Percentiles rank a stretch among this genome's conserved stretches.
Evolutionary conservation across 1,140 invertebrate species (phyloP).

Genomic region (Sitobion miscanthi): DNA sequence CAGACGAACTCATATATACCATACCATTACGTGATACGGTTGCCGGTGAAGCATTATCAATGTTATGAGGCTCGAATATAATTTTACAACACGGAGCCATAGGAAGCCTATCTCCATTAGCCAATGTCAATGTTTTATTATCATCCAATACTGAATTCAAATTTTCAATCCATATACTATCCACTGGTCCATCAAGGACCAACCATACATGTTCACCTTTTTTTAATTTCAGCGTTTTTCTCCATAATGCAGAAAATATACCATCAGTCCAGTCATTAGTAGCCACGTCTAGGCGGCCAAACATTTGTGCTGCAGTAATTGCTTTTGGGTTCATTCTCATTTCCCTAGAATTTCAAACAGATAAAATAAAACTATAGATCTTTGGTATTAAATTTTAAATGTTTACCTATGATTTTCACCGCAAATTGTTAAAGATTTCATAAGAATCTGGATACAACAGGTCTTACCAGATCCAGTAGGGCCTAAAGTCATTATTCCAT

Average conservation of each 20-base stretch:
- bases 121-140: slow-evolving; percentile 91
- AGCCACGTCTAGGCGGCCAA: slow-evolving; percentile 91
- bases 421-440: slow-evolving; percentile 87
- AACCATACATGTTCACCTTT: slow-evolving; percentile 88
- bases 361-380: background rate
- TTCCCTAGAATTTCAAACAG: slow-evolving; percentile 68
- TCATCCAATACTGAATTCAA: slow-evolving; percentile 95
- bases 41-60: slow-evolving; percentile 95
- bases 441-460: slow-evolving; percentile 91
- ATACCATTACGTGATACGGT: slow-evolving; percentile 96
- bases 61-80: slow-evolving; percentile 96
- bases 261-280: slow-evolving; percentile 99
- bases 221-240: slow-evolving; percentile 89
- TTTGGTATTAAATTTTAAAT: background rate
- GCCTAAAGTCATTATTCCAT: slow-evolving; percentile 97
- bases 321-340: slow-evolving; percentile 99
- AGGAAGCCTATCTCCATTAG: slow-evolving; percentile 90
- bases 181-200: slow-evolving; percentile 93
- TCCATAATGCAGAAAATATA: slow-evolving; percentile 95
- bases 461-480: slow-evolving; percentile 95
- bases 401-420: slow-evolving; percentile 79
- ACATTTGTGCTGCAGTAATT: slow-evolving; percentile 97
- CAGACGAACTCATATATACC: slow-evolving; percentile 98
- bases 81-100: slow-evolving; percentile 94
- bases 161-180: slow-evolving; percentile 98